Base-by-base conservation (phyloP, 2,888 invertebrate genomes). In the Epirrhoe alternata region DNA sequence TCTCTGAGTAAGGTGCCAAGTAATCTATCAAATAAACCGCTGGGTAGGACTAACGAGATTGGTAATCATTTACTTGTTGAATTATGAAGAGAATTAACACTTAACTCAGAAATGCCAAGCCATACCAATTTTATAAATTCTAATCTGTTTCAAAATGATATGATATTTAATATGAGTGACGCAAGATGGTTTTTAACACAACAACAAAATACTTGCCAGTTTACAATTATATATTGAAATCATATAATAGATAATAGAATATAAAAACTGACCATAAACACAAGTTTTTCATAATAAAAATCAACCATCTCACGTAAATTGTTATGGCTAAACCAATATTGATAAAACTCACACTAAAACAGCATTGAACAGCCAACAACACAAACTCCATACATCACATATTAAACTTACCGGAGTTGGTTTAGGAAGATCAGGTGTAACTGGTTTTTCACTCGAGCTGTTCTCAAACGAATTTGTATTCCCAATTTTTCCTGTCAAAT, bases 381-480 rank as follows among this genome's bases (percentile, higher is more conserved):
- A 68, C 68, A 72, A 68, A 73, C 62, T 70, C 68, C 61, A 14
- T 38, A 47, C 14, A 3, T 24, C 35, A 33, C 16, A 24, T 6
- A 24, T 4, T 17, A 1, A 35, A 81, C 88, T 85, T 62, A 91
- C 90, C 84, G 91, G 91, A 0, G 92, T 90, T 0, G 92, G 92
- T 74, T 91, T 90, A 0, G 92, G 92, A 10, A 92, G 70, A 1
- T 92, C 92, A 0, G 88, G 86, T 0, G 86, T 73, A 0, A 71
- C 7, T 0, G 79, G 77, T 68, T 82, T 54, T 68, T 52, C 61
- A 10, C 49, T 57, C 2, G 61, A 33, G 56, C 45, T 66, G 58
- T 52, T 75, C 69, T 5, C 69, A 3, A 38, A 14, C 7, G 63
- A 6, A 55, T 54, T 61, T 47, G 55, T 49, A 6, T 59, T 61